A percentile compares a stretch with the other conserved stretches of the same genome.
Evolutionary conservation across 1,140 invertebrate species (phyloP).

Genomic region (Cydia splendana): DNA sequence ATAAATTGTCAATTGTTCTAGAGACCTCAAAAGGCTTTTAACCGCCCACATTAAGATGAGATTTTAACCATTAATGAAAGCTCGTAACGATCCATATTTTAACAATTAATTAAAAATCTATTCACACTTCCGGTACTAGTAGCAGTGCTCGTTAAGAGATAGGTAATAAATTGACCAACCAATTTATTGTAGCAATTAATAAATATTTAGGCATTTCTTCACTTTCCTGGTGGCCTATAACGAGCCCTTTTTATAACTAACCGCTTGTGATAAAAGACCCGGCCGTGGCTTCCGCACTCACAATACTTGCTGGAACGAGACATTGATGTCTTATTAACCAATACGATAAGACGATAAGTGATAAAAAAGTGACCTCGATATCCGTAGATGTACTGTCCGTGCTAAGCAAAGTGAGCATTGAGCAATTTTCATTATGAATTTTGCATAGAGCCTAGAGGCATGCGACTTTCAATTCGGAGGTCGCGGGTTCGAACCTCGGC

Average conservation of each 20-base stretch:
- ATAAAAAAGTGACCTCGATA: too few relatives aligned
- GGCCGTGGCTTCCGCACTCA: too few relatives aligned
- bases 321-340: too few relatives aligned
- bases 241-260: neutral
- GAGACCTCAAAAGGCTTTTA: constrained; percentile 1
- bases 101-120: constrained; percentile 20
- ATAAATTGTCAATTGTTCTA: neutral
- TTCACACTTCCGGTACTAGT: neutral
- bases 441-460: too few relatives aligned
- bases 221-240: neutral
- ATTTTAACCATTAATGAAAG: constrained; percentile 8
- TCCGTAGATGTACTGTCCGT: too few relatives aligned
- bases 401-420: too few relatives aligned
- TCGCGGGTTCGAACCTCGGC: too few relatives aligned
- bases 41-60: neutral
- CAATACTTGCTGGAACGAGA: too few relatives aligned
- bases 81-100: neutral
- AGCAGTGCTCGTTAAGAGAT: neutral
- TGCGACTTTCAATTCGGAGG: too few relatives aligned
- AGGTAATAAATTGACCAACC: neutral
- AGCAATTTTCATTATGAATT: too few relatives aligned
- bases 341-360: too few relatives aligned
- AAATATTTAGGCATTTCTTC: neutral
- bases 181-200: neutral
- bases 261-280: neutral